A percentile compares a stretch with the other conserved stretches of the same genome.
Conservation (phyloP, 2,888 invertebrate genomes). For the Agrotis segetum region DNA sequence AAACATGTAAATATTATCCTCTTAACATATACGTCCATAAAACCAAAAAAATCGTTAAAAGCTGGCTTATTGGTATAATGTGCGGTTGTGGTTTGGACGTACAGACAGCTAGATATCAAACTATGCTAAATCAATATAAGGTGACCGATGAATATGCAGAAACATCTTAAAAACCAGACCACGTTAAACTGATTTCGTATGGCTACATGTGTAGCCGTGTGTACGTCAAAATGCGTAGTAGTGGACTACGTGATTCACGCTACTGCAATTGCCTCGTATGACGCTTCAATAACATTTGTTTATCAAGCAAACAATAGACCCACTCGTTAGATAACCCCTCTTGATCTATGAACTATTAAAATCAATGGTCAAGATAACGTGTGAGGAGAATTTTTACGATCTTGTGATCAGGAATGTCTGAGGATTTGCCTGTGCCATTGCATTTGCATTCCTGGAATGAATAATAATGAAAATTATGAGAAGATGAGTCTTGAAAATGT, state of each 20-base stretch:
- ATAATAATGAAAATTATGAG: background rate
- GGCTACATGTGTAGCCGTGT: background rate
- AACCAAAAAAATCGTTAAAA: background rate
- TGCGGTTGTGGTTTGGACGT: too few species aligned
- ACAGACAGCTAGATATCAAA: too few species aligned
- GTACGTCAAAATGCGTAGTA: constrained; percentile 5
- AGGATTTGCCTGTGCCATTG: too few species aligned
- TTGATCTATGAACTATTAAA: constrained; percentile 11
- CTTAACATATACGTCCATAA: background rate
- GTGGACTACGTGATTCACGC: constrained; percentile 23
- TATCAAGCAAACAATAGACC: constrained; percentile 12
- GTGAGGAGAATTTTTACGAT: too few species aligned
- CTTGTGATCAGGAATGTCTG: too few species aligned
- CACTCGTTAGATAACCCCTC: background rate
- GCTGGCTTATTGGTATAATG: too few species aligned
- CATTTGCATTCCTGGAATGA: background rate
- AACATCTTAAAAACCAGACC: too few species aligned
- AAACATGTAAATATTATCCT: background rate
- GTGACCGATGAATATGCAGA: too few species aligned
- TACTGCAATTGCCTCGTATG: constrained; percentile 23
- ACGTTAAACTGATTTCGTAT: too few species aligned
- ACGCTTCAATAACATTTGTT: constrained; percentile 27
- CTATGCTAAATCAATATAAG: too few species aligned
- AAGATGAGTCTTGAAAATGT: too few species aligned
- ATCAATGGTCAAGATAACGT: background rate